Evolutionary conservation across 2,888 invertebrate genomes (phyloP), one percentile per base, ranked within the genome.

Genomic region (Macrophya alboannulata): DNA sequence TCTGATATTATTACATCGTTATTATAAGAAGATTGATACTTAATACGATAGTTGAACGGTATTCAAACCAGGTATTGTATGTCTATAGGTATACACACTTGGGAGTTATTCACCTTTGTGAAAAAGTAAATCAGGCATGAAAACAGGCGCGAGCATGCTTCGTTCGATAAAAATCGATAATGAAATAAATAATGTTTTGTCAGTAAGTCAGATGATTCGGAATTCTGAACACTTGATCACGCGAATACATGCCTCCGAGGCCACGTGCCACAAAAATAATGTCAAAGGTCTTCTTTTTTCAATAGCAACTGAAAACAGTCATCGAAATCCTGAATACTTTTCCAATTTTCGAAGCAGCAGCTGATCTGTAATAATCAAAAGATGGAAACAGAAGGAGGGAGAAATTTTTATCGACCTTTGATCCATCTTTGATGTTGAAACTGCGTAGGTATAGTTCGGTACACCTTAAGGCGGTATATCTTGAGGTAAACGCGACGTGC

Each of bases 401-500:
- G 8, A 12, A 17, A 68, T 68, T 37, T 31, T 37, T 17, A 68
- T 68, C 68, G 68, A 68, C 15, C 37, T 17, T 37, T 37, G 45
- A 74, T 25, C 45, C 10, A 74, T 25, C 45, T 45, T 74, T 45
- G 45, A 21, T 74, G 10, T 43, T 17, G 45, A 74, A 74, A 74
- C 74, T 10, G 45, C 45, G 74, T 74, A 45, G 10, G 4, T n/a
- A 43, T 10, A 25, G n/a, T 21, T 0, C 4, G 43, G 43, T 25
- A 45, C 74, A 77, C 31, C 77, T 77, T 55, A 6, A 17, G 25
- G 62, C 25, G 62, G 25, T 85, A 86, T 87, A 87, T 85, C 88
- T 87, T 88, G 88, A 88, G 88, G 88, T 88, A 87, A 89, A 86
- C 86, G 88, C 86, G 86, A 88, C 88, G 88, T 87, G 87, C 88